Percentiles rank a stretch among this genome's conserved stretches.
Evolutionary conservation across 2,113 vertebrate species (phyloP).

Genomic region (Grammomys dolichurus): DNA sequence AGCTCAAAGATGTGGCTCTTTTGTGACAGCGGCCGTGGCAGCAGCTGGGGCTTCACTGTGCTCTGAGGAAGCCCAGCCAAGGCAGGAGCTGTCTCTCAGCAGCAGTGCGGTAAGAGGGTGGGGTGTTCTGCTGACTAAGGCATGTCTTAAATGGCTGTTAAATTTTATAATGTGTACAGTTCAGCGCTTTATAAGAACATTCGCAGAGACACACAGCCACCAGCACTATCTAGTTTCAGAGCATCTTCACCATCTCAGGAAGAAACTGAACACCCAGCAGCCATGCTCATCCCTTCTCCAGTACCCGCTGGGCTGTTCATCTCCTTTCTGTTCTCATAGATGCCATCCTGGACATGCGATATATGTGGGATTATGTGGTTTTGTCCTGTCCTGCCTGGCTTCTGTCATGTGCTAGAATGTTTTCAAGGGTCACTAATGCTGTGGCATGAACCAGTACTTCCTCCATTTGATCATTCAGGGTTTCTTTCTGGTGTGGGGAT

Average conservation of each 20-base stretch:
- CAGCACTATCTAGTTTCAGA: neutral
- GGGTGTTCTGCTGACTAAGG: neutral
- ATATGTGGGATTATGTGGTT: neutral
- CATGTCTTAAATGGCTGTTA: slow-evolving; percentile 22
- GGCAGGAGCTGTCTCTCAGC: neutral
- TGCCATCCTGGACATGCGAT: neutral
- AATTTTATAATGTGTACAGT: neutral
- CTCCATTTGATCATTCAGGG: neutral
- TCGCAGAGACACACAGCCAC: neutral
- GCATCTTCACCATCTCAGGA: neutral
- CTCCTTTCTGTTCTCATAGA: neutral
- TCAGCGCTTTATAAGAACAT: neutral
- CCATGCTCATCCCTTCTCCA: neutral
- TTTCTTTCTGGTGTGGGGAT: neutral
- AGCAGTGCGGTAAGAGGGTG: neutral
- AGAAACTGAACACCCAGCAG: neutral
- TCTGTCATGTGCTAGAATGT: neutral
- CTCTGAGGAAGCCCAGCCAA: neutral
- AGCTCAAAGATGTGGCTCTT: neutral
- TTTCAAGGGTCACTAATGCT: neutral
- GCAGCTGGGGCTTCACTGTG: neutral
- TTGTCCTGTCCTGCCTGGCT: neutral
- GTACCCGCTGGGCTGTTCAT: neutral
- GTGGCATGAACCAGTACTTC: neutral
- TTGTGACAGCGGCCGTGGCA: neutral